Base-by-base conservation (phyloP, 2,797 vertebrate genomes). In the Pangasius mekongensis region DNA sequence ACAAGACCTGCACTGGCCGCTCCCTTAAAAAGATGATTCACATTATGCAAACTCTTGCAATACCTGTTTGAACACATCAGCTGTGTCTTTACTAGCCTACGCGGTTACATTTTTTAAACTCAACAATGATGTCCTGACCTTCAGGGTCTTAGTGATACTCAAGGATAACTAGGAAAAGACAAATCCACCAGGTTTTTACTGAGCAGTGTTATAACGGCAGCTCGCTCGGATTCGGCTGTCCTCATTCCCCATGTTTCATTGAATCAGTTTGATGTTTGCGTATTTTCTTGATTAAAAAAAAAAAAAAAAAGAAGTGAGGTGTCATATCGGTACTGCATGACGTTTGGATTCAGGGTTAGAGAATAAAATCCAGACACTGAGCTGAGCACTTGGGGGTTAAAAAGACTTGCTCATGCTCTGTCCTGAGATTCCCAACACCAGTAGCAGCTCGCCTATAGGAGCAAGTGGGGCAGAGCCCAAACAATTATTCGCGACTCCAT, bases 41-140 rank as follows among this genome's bases (percentile, higher is more conserved):
- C 58, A n/a, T 47, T 20, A 27, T 3, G 58, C 22, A 43, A 83
- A 47, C 47, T 64, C 58, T n/a, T 49, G 39, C 43, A 30, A 5
- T 83, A 49, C 81, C 62, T 49, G 81, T 66, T 47, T 49, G 11
- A 49, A 83, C 60, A 66, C 39, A 49, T 30, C 81, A 66, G 81
- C 3, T 30, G 8, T 10, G 60, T 30, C 39, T 27, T 43, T 16
- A 43, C 56, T 43, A 62, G 33, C 30, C 52, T 6, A 0, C 0
- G 30, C 54, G 11, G 6, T 20, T 80, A 56, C 18, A 18, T 47
- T 16, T 14, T 49, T 14, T 13, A 3, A 78, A 54, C 5, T 30
- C 7, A 0, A 18, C 5, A 78, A 54, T 10, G 18, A 36, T 36
- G 6, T 69, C 1, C 7, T 49, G 8, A 27, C 13, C 3, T 33